Conservation (phyloP, 92 coral and sea anemone species). For the Epizoanthus stellaris region DNA sequence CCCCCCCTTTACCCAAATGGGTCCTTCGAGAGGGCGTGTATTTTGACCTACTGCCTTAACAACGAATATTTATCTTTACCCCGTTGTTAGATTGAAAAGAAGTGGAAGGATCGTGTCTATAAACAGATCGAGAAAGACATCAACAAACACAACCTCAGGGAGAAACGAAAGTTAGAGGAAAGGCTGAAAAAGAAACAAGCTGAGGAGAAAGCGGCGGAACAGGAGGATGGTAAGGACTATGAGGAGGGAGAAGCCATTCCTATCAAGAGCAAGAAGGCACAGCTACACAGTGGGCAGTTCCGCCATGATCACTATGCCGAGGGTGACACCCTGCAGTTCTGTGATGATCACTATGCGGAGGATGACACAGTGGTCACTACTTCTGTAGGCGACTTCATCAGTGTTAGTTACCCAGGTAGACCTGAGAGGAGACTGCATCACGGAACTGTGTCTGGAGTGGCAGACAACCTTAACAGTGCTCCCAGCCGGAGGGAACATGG, state of each 20-base stretch:
- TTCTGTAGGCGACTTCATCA: constrained; percentile 16
- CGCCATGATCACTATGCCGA: constrained; percentile 3
- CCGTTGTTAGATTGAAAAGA: constrained; percentile 10
- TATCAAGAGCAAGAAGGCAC: constrained; percentile 36
- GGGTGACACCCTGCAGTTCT: neutral
- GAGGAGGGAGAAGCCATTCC: constrained; percentile 34
- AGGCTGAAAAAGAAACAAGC: constrained; percentile 6
- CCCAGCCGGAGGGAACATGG: neutral
- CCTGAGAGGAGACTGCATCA: neutral
- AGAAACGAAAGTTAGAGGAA: constrained; percentile 18
- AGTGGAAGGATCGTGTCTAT: constrained; percentile 26
- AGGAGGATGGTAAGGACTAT: neutral
- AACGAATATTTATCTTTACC: no score
- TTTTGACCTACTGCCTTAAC: no score
- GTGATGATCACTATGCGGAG: constrained; percentile 7
- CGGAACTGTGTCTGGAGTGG: neutral
- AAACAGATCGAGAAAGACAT: constrained; percentile 12
- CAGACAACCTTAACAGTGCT: neutral
- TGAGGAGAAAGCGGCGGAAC: neutral
- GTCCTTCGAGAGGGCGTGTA: no score
- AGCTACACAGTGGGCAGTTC: constrained; percentile 5
- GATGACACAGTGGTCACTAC: constrained; percentile 11
- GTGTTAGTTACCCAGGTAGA: neutral
- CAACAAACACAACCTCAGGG: constrained; percentile 19
- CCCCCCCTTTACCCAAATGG: no score